These are phyloP conservation scores for Diacarnus erythraeanus DNA, from an alignment of 37 sponge, comb jelly and placozoan genomes.

Conservation along the genomic window DNA sequence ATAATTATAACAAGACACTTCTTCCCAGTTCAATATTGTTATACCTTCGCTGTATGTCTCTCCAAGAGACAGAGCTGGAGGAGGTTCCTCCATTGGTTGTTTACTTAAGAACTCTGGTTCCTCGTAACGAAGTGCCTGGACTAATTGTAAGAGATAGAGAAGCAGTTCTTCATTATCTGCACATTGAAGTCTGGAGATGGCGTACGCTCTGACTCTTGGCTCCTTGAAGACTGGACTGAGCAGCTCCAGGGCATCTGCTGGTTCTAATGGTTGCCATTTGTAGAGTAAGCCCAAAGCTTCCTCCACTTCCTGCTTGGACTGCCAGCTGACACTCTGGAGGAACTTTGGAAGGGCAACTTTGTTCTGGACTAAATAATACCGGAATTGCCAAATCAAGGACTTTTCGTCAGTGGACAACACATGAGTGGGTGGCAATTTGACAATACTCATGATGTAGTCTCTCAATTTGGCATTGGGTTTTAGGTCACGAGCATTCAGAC, in stretches of 20 bases:
- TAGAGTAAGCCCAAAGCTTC: constrained; percentile 87
- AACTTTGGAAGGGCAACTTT: constrained; percentile 94
- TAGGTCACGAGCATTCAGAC: constrained; percentile 72
- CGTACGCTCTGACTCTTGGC: constrained; percentile 81
- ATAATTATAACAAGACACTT: neutral
- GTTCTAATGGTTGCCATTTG: constrained; percentile 91
- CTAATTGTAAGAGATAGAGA: constrained; percentile 84
- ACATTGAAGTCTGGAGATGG: constrained; percentile 81
- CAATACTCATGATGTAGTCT: constrained; percentile 61
- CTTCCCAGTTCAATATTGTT: neutral
- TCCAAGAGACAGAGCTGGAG: constrained; percentile 45
- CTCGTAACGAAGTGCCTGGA: constrained; percentile 87
- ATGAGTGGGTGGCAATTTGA: constrained; percentile 84
- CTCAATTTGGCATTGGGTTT: constrained; percentile 65
- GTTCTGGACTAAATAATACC: constrained; percentile 86
- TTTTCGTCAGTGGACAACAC: constrained; percentile 80
- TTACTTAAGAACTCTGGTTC: constrained; percentile 39
- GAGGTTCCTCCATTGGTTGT: neutral
- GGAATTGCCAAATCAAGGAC: constrained; percentile 88
- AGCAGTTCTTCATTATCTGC: constrained; percentile 92
- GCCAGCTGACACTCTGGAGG: constrained; percentile 94
- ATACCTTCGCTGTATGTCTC: constrained; percentile 54
- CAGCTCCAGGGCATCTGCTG: constrained; percentile 92
- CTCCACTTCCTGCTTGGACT: constrained; percentile 61
- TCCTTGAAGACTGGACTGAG: constrained; percentile 79